Conservation (phyloP, 2,113 vertebrate species). For the Sylvia atricapilla region DNA sequence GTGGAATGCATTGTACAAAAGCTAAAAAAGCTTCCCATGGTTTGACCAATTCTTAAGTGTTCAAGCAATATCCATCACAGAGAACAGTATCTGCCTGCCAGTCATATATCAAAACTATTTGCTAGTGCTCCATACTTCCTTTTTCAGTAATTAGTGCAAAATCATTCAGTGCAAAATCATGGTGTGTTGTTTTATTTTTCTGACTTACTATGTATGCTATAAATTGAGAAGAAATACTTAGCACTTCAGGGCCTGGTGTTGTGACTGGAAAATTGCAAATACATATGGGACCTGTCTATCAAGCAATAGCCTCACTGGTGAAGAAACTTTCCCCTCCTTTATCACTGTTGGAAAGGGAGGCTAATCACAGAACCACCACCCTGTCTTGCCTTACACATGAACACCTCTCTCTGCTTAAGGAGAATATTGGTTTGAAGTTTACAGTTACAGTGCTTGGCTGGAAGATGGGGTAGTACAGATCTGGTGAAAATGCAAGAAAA, state of each 20-base stretch:
- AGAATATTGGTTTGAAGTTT: background rate
- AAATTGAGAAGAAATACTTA: slow-evolving; percentile 6
- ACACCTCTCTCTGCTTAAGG: background rate
- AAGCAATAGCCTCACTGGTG: background rate
- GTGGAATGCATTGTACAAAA: background rate
- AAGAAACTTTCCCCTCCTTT: background rate
- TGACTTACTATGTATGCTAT: background rate
- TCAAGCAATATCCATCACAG: background rate
- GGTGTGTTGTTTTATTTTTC: background rate
- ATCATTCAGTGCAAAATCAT: background rate
- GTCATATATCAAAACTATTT: background rate
- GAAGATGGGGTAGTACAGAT: background rate
- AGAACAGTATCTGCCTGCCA: background rate
- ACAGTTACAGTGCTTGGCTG: background rate
- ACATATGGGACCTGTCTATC: background rate
- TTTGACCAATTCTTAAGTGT: background rate
- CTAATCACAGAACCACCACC: background rate
- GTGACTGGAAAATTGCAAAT: background rate
- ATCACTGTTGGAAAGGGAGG: background rate
- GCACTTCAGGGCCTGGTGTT: background rate
- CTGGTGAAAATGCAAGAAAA: background rate
- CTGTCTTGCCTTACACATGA: background rate
- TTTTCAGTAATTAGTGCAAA: slow-evolving; percentile 1
- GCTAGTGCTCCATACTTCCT: background rate
- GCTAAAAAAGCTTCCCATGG: background rate